These are phyloP conservation scores for Quadriops clusia DNA, from an alignment of 2,888 invertebrate species.

Conservation along the genomic window DNA sequence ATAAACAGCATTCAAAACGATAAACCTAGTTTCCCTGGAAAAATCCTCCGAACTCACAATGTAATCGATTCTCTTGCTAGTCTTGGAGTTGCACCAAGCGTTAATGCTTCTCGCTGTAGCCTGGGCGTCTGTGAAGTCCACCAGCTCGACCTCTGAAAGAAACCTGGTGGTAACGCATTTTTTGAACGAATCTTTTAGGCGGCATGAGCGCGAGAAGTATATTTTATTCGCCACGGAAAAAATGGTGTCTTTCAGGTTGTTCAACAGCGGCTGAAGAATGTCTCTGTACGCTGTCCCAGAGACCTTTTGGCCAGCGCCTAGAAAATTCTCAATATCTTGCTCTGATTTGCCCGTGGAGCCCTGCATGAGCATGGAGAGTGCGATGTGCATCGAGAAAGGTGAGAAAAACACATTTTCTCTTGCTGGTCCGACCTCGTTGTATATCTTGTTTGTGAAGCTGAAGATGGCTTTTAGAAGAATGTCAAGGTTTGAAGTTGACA, in stretches of 20 bases:
- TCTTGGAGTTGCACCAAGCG: constrained; percentile 65
- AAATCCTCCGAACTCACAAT: constrained; percentile 53
- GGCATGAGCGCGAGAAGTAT: constrained; percentile 44
- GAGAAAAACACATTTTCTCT: constrained; percentile 3
- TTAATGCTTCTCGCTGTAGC: constrained; percentile 55
- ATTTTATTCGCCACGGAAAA: constrained; percentile 8
- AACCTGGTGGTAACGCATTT: constrained; percentile 49
- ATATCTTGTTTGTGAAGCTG: constrained; percentile 1
- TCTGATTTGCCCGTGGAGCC: constrained; percentile 1
- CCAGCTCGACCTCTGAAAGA: constrained; percentile 46
- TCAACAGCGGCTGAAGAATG: background rate
- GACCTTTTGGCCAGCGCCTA: no score
- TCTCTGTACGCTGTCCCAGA: background rate
- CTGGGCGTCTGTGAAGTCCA: constrained; percentile 46
- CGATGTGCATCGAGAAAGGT: constrained; percentile 2
- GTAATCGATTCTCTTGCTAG: constrained; percentile 69
- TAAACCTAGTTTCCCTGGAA: constrained; percentile 45
- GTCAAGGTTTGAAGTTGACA: no score
- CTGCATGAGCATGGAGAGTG: background rate
- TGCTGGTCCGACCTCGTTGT: background rate
- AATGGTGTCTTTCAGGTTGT: background rate
- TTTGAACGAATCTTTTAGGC: constrained; percentile 43
- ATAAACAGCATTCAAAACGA: constrained; percentile 77
- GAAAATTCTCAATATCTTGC: no score
- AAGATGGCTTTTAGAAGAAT: no score